These are phyloP conservation scores for Danaus plexippus DNA, from an alignment of 1,140 invertebrate genomes.

Conservation along the genomic window DNA sequence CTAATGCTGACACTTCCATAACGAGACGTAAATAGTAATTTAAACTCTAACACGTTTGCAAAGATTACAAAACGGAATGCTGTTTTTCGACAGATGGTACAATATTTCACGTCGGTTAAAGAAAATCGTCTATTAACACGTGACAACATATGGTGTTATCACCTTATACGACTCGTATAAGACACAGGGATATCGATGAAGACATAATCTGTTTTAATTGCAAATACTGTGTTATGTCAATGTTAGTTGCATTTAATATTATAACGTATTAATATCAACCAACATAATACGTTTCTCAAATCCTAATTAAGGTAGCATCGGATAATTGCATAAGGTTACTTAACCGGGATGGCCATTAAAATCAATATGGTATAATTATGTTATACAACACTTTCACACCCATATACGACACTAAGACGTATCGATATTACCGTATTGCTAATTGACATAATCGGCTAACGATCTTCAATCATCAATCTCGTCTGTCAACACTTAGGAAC, in stretches of 20 bases:
- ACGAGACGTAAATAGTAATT: conserved; percentile 12
- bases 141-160: conserved; percentile 41
- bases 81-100: conserved; percentile 30
- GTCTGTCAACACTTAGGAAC: neutral
- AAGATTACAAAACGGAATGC: conserved; percentile 20
- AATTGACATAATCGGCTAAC: conserved; percentile 29
- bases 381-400: conserved; percentile 33
- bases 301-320: no score
- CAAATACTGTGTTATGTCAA: no score
- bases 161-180: conserved; percentile 21
- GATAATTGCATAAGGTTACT: conserved; percentile 1
- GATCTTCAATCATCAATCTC: conserved; percentile 16
- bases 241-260: neutral
- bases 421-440: conserved; percentile 22
- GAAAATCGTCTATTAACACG: conserved; percentile 42
- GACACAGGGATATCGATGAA: conserved; percentile 29
- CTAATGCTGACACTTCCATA: conserved; percentile 39
- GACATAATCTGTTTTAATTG: conserved; percentile 24
- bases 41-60: conserved; percentile 20
- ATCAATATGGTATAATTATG: conserved; percentile 23
- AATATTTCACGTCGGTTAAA: conserved; percentile 33
- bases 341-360: conserved; percentile 21
- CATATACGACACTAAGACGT: conserved; percentile 21
- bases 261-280: neutral
- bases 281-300: no score